Percentiles rank a stretch among this genome's conserved stretches.
These are phyloP conservation scores for Chrysochloris asiatica DNA, from an alignment of 2,113 vertebrate species.

Conservation along the genomic window DNA sequence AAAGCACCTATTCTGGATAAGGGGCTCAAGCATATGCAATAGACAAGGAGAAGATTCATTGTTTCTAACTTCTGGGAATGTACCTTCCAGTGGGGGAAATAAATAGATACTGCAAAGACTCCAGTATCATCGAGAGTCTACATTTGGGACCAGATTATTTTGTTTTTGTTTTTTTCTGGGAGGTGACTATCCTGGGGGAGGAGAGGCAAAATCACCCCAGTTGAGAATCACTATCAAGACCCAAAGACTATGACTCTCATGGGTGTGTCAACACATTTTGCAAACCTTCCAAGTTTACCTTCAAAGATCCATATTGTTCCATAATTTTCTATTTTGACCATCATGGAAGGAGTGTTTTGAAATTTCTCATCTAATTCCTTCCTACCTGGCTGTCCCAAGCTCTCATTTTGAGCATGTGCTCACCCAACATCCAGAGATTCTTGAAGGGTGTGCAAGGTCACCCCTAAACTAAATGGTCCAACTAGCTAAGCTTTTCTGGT, in stretches of 20 bases:
- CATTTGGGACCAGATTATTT: background rate
- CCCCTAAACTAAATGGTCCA: background rate
- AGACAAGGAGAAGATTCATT: background rate
- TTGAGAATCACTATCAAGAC: background rate
- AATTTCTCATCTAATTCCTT: background rate
- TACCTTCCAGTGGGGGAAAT: background rate
- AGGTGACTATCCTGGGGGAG: background rate
- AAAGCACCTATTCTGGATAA: background rate
- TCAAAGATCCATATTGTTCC: background rate
- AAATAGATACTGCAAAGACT: background rate
- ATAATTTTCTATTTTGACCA: background rate
- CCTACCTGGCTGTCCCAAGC: background rate
- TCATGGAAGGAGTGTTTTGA: background rate
- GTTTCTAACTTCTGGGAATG: conserved; percentile 2
- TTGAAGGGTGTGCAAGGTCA: background rate
- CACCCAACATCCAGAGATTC: background rate
- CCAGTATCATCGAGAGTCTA: background rate
- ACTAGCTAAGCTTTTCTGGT: background rate
- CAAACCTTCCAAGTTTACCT: background rate
- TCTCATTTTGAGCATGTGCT: background rate
- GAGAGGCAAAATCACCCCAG: background rate
- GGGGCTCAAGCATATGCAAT: background rate
- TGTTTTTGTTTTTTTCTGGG: background rate
- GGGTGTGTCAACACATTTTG: background rate
- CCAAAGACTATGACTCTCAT: background rate